phyloP scores from a whole-genome alignment of 2,888 invertebrate genomes.

The Heteromurus nitidus region DNA sequence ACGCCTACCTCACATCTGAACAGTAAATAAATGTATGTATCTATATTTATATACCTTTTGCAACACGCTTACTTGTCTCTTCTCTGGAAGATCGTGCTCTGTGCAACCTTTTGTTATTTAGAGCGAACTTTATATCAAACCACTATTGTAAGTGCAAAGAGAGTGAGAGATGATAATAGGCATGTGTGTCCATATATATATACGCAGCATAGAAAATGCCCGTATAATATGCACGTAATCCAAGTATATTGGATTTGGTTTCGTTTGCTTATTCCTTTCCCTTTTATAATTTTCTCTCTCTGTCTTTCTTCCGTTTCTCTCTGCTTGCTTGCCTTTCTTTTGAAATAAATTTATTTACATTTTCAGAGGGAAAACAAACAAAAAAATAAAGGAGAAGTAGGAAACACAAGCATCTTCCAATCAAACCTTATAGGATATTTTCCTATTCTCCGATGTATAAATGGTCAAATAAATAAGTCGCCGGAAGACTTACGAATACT shows the following conservation, averaged over 20 bases:
- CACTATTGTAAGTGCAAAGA: slow-evolving; percentile 1
- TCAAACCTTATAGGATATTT: slow-evolving; percentile 34
- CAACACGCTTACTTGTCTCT: slow-evolving; percentile 14
- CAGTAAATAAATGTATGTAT: not conserved
- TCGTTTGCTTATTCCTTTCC: not conserved
- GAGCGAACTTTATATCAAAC: slow-evolving; percentile 40
- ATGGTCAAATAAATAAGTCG: slow-evolving; percentile 50
- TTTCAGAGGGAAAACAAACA: not conserved
- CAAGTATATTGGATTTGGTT: not conserved
- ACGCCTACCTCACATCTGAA: too few species aligned
- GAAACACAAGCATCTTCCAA: slow-evolving; percentile 23
- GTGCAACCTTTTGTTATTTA: slow-evolving; percentile 58
- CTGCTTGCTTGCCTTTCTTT: not conserved
- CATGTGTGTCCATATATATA: not conserved
- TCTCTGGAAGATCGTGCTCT: slow-evolving; percentile 56
- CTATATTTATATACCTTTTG: slow-evolving; percentile 12
- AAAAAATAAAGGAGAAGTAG: not conserved
- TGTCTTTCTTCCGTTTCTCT: not conserved
- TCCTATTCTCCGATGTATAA: slow-evolving; percentile 41
- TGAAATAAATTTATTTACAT: slow-evolving; percentile 15
- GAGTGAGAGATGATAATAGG: not conserved
- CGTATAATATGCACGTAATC: not conserved
- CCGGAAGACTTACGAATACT: not conserved
- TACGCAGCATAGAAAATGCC: not conserved
- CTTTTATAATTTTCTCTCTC: not conserved